A percentile compares a stretch with the other conserved stretches of the same genome.
Conservation (phyloP, 2,888 invertebrate species). For the Drosophila sordidula region DNA sequence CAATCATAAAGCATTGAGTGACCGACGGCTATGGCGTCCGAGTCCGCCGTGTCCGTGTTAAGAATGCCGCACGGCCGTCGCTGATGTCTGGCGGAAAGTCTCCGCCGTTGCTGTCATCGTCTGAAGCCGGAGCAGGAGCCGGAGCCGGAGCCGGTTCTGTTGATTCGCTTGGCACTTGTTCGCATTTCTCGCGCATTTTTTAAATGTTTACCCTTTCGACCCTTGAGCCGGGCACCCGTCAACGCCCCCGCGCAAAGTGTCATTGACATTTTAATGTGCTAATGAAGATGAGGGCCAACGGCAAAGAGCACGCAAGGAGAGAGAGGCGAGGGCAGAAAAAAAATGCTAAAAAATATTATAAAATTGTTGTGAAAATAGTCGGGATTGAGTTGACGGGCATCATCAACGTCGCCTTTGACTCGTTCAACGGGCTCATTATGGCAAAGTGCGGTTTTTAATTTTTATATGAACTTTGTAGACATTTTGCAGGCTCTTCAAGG, state of each 20-base stretch:
- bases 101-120: constrained; percentile 31
- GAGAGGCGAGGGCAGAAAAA: not conserved
- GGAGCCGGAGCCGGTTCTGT: constrained; percentile 2
- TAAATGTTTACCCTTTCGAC: constrained; percentile 70
- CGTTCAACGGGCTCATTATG: constrained; percentile 51
- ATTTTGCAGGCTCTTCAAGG: constrained; percentile 33
- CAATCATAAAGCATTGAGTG: constrained; percentile 70
- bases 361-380: constrained; percentile 73
- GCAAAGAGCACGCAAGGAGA: constrained; percentile 30
- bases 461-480: constrained; percentile 43
- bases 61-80: constrained; percentile 53
- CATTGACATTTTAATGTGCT: constrained; percentile 81
- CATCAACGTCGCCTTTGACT: constrained; percentile 42
- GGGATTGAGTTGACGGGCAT: constrained; percentile 29
- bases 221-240: constrained; percentile 33
- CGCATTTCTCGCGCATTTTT: constrained; percentile 72
- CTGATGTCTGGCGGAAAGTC: constrained; percentile 39
- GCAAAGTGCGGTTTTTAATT: constrained; percentile 51
- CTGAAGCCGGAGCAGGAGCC: constrained; percentile 17
- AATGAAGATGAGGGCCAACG: constrained; percentile 75
- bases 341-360: constrained; percentile 68
- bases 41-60: constrained; percentile 26
- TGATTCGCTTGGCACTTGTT: constrained; percentile 44
- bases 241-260: constrained; percentile 59
- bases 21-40: constrained; percentile 32